phyloP scores from a whole-genome alignment of 1,140 invertebrate species.

The Lasioglossum albipes region DNA sequence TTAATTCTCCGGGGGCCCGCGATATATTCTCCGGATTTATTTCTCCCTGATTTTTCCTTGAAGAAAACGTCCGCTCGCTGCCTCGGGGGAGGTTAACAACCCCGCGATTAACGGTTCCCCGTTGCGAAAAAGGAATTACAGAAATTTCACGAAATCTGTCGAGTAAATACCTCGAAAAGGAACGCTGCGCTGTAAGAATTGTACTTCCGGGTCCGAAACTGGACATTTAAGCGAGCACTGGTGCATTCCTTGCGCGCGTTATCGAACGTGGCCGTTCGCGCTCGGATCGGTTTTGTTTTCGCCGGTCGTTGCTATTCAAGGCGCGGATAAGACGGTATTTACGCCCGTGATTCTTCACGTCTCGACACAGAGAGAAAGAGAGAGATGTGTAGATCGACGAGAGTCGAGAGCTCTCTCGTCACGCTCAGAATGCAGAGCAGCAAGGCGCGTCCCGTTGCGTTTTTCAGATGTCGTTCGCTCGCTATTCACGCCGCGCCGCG shows the following conservation, averaged over 20 bases:
- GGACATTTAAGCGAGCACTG: too few species aligned
- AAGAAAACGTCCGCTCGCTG: background rate
- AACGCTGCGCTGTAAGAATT: too few species aligned
- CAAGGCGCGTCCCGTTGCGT: constrained; percentile 17
- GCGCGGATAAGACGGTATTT: constrained; percentile 30
- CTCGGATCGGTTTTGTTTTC: constrained; percentile 3
- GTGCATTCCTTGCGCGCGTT: background rate
- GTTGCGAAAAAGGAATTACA: background rate
- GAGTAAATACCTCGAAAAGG: too few species aligned
- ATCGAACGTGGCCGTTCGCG: background rate
- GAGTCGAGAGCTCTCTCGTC: background rate
- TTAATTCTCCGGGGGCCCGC: background rate
- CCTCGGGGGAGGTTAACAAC: background rate
- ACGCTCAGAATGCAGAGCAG: constrained; percentile 30
- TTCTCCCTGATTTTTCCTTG: background rate
- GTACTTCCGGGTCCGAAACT: too few species aligned
- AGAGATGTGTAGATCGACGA: too few species aligned
- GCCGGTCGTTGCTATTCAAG: background rate
- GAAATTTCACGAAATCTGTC: too few species aligned
- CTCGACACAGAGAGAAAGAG: background rate
- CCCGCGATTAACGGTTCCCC: background rate
- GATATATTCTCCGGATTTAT: constrained; percentile 1
- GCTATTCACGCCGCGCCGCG: constrained; percentile 18
- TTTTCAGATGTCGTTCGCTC: constrained; percentile 41
- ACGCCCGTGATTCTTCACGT: constrained; percentile 17